A percentile compares a stretch with the other conserved stretches of the same genome.
These are phyloP conservation scores for Bombus ignitus DNA, from an alignment of 1,140 invertebrate genomes.

Conservation along the genomic window DNA sequence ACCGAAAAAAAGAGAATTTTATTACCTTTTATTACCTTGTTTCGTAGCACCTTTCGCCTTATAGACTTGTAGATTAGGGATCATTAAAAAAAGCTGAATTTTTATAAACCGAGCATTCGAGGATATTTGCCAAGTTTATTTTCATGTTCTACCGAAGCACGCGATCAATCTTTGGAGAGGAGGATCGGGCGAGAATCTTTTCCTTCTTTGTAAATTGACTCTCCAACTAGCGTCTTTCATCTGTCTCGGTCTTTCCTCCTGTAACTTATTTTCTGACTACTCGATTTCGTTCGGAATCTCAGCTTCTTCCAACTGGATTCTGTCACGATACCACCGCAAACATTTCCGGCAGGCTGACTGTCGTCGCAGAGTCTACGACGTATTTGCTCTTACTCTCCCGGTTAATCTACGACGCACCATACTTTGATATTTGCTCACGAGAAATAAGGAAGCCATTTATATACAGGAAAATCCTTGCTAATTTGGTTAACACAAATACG, in stretches of 20 bases:
- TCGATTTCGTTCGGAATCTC: neutral
- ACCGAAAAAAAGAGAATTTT: too few relatives aligned
- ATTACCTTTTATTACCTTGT: too few relatives aligned
- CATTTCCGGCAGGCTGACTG: constrained; percentile 6
- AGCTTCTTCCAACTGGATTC: constrained; percentile 17
- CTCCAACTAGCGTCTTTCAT: neutral
- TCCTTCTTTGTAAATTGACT: neutral
- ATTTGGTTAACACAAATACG: neutral
- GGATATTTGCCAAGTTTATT: too few relatives aligned
- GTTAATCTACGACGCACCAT: neutral
- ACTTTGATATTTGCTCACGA: neutral
- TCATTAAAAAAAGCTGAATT: too few relatives aligned
- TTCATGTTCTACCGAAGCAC: too few relatives aligned
- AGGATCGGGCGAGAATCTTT: too few relatives aligned
- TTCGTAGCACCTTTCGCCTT: too few relatives aligned
- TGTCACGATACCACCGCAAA: neutral
- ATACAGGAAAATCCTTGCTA: neutral
- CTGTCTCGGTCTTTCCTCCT: neutral
- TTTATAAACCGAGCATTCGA: too few relatives aligned
- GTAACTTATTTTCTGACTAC: neutral
- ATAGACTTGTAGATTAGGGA: too few relatives aligned
- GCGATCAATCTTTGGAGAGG: too few relatives aligned
- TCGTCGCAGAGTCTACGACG: constrained; percentile 49
- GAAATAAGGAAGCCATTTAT: neutral
- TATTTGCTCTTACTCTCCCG: neutral